Conservation (phyloP, 2,888 invertebrate species). For the Dryococelus australis region DNA sequence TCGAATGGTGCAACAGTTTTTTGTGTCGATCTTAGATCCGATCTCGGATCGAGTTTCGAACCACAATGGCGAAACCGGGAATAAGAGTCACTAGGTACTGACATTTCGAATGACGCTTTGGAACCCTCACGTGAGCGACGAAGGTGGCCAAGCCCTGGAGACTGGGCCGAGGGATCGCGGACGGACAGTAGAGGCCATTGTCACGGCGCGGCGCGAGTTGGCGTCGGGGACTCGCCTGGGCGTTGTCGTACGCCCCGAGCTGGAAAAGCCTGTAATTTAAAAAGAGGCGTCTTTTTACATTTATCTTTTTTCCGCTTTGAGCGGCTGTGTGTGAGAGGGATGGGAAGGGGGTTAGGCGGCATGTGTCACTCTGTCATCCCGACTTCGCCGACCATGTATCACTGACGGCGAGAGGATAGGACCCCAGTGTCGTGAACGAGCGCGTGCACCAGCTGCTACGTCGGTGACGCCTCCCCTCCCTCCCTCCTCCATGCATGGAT, state of each 20-base stretch:
- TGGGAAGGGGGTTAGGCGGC: neutral
- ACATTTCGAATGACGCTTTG: no score
- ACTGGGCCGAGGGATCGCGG: neutral
- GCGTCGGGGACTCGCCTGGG: neutral
- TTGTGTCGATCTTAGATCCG: no score
- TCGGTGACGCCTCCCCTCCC: neutral
- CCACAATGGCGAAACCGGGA: no score
- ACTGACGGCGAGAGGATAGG: neutral
- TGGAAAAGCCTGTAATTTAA: neutral
- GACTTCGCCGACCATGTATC: slow-evolving; percentile 16
- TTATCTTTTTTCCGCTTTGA: slow-evolving; percentile 2
- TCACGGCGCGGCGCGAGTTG: neutral
- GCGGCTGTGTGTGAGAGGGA: neutral
- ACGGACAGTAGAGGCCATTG: neutral
- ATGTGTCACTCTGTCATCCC: slow-evolving; percentile 5
- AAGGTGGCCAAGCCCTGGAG: neutral
- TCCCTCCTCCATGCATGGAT: neutral
- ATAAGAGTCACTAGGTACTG: no score
- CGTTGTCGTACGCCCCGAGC: slow-evolving; percentile 3
- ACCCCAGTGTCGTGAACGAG: neutral
- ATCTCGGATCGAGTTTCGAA: no score
- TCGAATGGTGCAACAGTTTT: no score
- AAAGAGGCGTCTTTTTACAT: neutral
- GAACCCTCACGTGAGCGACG: no score
- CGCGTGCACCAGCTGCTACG: slow-evolving; percentile 7